A percentile compares a stretch with the other conserved stretches of the same genome.
These are phyloP conservation scores for Leptinotarsa peninsularis DNA, from an alignment of 2,888 invertebrate species.

Conservation along the genomic window DNA sequence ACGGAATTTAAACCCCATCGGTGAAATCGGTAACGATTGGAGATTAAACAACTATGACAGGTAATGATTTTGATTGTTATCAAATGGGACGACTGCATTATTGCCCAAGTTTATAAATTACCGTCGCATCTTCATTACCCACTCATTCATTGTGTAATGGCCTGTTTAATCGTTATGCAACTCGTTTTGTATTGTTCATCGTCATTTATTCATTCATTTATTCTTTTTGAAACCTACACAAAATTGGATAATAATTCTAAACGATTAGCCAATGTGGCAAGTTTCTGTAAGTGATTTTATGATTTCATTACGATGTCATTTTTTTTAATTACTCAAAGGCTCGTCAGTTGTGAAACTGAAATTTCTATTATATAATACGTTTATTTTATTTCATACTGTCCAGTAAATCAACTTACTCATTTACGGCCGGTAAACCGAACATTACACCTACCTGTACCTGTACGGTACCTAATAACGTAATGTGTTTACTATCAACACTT, in stretches of 20 bases:
- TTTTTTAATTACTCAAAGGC: no score
- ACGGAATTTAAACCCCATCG: no score
- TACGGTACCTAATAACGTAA: no score
- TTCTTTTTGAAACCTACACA: neutral
- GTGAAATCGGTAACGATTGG: neutral
- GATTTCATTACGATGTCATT: no score
- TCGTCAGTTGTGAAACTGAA: no score
- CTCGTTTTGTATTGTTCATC: neutral
- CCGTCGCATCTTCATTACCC: slow-evolving; percentile 4
- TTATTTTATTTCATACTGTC: no score
- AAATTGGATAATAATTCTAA: neutral
- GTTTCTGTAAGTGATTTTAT: neutral
- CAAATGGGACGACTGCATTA: neutral
- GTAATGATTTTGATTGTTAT: slow-evolving; percentile 6
- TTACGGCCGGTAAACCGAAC: no score
- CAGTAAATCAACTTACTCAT: no score
- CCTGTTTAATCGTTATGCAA: neutral
- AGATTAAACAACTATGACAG: neutral
- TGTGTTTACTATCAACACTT: no score
- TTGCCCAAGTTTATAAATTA: neutral
- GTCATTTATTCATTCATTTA: neutral
- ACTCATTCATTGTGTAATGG: neutral
- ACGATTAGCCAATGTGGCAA: neutral
- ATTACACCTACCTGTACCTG: no score
- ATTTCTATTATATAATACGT: neutral